A percentile compares a stretch with the other conserved stretches of the same genome.
These are phyloP conservation scores for Drosophila murphyi DNA, from an alignment of 1,140 invertebrate genomes.

Conservation along the genomic window DNA sequence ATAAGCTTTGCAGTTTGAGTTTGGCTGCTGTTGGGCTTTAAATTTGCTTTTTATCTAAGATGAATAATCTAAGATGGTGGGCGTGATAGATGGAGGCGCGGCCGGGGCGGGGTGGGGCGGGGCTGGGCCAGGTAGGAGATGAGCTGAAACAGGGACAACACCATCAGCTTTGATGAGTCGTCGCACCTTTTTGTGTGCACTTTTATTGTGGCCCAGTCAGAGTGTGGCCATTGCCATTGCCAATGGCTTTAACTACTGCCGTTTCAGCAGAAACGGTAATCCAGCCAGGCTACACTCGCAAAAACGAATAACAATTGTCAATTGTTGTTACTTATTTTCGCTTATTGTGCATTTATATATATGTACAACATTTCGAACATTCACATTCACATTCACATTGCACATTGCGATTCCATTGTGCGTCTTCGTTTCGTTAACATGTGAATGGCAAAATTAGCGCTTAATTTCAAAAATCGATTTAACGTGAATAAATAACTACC, in stretches of 20 bases:
- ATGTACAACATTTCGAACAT: no score
- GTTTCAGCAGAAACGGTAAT: conserved; percentile 46
- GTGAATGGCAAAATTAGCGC: no score
- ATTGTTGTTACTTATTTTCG: no score
- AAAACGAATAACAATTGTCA: no score
- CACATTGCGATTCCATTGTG: no score
- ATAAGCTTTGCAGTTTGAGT: conserved; percentile 66
- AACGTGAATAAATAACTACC: no score
- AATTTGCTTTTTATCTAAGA: conserved; percentile 68
- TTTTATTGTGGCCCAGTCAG: conserved; percentile 58
- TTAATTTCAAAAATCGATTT: no score
- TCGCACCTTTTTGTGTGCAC: conserved; percentile 64
- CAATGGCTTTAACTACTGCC: conserved; percentile 36
- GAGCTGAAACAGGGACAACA: conserved; percentile 2
- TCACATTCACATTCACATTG: no score
- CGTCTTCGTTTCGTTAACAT: no score
- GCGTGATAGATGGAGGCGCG: not conserved
- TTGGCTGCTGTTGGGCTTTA: conserved; percentile 49
- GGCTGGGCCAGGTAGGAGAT: not conserved
- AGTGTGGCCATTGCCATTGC: conserved; percentile 15
- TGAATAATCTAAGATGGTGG: conserved; percentile 61
- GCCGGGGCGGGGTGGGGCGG: not conserved
- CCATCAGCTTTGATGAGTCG: conserved; percentile 38
- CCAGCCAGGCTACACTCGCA: conserved; percentile 5
- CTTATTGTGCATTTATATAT: no score